Percentiles rank a stretch among this genome's conserved stretches.
Conservation (phyloP, 2,888 invertebrate species). For the Metallyticus violacea region DNA sequence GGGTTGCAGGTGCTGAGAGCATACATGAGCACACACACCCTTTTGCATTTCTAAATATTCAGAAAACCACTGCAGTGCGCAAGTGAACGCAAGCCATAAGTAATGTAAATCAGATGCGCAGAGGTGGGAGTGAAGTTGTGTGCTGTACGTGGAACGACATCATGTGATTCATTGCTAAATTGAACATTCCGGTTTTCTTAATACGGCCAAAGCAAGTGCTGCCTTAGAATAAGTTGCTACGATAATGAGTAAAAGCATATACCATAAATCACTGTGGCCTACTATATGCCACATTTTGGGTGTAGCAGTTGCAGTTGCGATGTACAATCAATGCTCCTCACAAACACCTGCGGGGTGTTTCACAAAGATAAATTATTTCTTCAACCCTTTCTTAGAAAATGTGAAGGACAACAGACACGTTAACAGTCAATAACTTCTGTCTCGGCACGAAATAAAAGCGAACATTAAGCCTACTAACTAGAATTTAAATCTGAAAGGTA, state of each 20-base stretch:
- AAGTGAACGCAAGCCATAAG: neutral
- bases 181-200: neutral
- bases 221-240: neutral
- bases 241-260: neutral
- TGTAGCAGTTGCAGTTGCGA: neutral
- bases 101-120: neutral
- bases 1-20: neutral
- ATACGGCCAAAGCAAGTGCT: neutral
- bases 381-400: neutral
- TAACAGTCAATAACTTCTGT: too few relatives aligned
- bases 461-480: too few relatives aligned
- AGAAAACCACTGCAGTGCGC: neutral
- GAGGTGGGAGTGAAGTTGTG: neutral
- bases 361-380: neutral
- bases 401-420: too few relatives aligned
- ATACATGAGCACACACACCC: neutral
- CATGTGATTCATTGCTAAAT: neutral
- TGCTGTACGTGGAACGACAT: neutral
- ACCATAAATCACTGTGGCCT: neutral
- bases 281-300: slow-evolving; percentile 6
- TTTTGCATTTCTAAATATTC: neutral
- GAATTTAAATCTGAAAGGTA: too few relatives aligned
- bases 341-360: neutral
- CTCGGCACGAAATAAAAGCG: too few relatives aligned
- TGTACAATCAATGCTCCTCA: neutral